phyloP scores from a whole-genome alignment of 2,888 invertebrate species.

The Metalampra italica region DNA sequence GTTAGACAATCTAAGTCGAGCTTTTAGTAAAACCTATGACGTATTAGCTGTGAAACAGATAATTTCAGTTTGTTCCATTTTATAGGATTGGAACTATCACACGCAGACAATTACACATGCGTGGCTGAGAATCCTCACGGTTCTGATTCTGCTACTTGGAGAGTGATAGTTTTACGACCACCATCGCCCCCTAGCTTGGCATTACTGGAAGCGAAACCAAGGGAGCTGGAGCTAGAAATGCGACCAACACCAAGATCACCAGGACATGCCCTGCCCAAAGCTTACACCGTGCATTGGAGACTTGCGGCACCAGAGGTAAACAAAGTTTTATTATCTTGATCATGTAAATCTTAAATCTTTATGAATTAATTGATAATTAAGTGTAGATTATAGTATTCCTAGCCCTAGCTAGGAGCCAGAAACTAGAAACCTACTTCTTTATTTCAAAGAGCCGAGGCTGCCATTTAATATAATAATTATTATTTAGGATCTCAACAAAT shows the following conservation, averaged over 20 bases:
- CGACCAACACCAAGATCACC: slow-evolving; percentile 53
- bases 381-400: too few relatives aligned
- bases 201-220: slow-evolving; percentile 65
- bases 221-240: slow-evolving; percentile 64
- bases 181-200: slow-evolving; percentile 84
- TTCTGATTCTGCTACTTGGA: slow-evolving; percentile 89
- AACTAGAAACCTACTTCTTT: too few relatives aligned
- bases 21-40: too few relatives aligned
- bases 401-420: too few relatives aligned
- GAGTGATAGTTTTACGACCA: slow-evolving; percentile 86
- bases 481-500: too few relatives aligned
- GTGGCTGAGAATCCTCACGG: slow-evolving; percentile 90
- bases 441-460: too few relatives aligned
- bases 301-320: slow-evolving; percentile 83
- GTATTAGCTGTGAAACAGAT: background rate
- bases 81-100: slow-evolving; percentile 82
- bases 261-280: slow-evolving; percentile 70
- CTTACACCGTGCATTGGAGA: slow-evolving; percentile 84
- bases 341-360: background rate
- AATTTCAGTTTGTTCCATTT: background rate
- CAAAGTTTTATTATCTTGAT: slow-evolving; percentile 37
- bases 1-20: too few relatives aligned
- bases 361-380: too few relatives aligned
- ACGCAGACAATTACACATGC: slow-evolving; percentile 89
- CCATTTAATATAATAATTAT: too few relatives aligned